phyloP scores from a whole-genome alignment of 1,140 invertebrate species.

The Anoplophora glabripennis region DNA sequence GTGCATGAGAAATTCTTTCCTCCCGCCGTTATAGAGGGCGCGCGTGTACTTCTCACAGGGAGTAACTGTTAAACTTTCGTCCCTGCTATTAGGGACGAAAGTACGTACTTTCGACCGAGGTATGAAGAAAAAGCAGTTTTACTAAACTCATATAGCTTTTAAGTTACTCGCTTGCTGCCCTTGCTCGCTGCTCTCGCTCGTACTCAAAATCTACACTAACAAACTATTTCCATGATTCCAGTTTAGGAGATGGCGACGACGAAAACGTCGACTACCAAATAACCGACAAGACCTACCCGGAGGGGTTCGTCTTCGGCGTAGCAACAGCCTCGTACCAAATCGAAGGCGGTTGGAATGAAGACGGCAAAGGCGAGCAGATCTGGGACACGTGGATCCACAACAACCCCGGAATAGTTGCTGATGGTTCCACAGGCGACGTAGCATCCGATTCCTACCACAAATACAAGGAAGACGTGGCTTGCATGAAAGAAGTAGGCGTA shows the following conservation, averaged over 20 bases:
- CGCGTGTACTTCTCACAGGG: no score
- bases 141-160: no score
- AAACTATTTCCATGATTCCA: not conserved
- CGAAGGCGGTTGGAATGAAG: constrained; percentile 3
- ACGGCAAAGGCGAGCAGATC: constrained; percentile 8
- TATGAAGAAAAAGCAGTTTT: no score
- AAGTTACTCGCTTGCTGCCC: no score
- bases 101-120: no score
- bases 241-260: constrained; percentile 1
- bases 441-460: constrained; percentile 23
- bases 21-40: no score
- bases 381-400: constrained; percentile 10
- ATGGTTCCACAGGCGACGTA: constrained; percentile 19
- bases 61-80: no score
- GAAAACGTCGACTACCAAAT: constrained; percentile 7
- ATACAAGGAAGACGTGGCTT: constrained; percentile 19
- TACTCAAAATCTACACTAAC: no score
- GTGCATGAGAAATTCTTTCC: no score
- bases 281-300: not conserved
- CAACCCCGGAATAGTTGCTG: constrained; percentile 4
- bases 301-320: constrained; percentile 1
- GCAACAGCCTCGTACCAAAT: constrained; percentile 10
- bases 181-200: no score
- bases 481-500: constrained; percentile 16
- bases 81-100: no score